Conservation (phyloP, 2,888 invertebrate species). For the Galerucella nymphaeae region DNA sequence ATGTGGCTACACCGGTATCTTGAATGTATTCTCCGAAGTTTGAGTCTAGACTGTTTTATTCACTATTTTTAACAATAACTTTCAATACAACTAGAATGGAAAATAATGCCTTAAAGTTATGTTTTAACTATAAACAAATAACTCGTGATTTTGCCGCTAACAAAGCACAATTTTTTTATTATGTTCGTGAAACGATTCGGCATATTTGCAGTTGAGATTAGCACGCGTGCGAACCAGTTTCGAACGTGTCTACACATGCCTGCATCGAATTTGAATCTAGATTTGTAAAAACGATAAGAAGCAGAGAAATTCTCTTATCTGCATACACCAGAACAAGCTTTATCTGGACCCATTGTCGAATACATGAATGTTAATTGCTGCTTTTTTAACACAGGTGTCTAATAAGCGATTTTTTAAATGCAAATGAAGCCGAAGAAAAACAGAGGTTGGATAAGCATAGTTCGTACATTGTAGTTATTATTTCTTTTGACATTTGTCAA, state of each 20-base stretch:
- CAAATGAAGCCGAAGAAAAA: constrained; percentile 5
- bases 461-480: neutral
- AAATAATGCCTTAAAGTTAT: neutral
- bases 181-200: constrained; percentile 19
- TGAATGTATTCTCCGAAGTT: no score
- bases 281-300: constrained; percentile 53
- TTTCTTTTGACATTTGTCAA: neutral
- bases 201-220: constrained; percentile 36
- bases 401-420: constrained; percentile 9
- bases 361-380: constrained; percentile 52
- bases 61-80: no score
- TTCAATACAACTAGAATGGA: no score
- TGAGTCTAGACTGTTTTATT: no score
- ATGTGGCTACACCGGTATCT: no score
- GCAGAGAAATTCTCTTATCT: constrained; percentile 53
- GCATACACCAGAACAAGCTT: constrained; percentile 46
- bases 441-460: neutral
- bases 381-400: constrained; percentile 27
- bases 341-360: constrained; percentile 53
- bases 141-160: constrained; percentile 11
- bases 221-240: constrained; percentile 43
- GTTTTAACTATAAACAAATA: constrained; percentile 10
- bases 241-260: constrained; percentile 51
- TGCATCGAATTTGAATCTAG: constrained; percentile 51
- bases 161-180: constrained; percentile 8